These are phyloP conservation scores for Malacosoma neustria DNA, from an alignment of 2,888 invertebrate species.

Conservation along the genomic window DNA sequence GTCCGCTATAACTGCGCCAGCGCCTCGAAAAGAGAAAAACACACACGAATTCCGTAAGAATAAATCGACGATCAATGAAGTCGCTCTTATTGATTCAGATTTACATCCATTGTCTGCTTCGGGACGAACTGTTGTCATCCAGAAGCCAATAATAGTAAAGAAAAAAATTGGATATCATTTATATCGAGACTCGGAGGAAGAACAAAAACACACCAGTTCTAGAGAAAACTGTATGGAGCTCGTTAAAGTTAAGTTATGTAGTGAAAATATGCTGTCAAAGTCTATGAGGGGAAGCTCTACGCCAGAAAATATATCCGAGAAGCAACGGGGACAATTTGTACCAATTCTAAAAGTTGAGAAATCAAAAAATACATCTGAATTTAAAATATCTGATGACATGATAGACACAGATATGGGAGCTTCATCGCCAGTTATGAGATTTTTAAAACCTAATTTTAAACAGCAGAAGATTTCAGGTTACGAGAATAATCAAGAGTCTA, in stretches of 20 bases:
- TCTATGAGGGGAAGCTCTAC: conserved; percentile 21
- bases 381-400: neutral
- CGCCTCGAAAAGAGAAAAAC: conserved; percentile 14
- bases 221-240: conserved; percentile 43
- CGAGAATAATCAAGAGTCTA: neutral
- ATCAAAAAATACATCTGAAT: neutral
- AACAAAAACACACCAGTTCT: conserved; percentile 37
- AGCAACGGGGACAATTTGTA: conserved; percentile 15
- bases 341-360: neutral
- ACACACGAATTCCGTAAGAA: conserved; percentile 25
- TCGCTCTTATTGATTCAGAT: conserved; percentile 1
- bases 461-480: conserved; percentile 4
- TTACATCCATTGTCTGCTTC: conserved; percentile 7
- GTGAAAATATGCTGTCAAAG: conserved; percentile 24
- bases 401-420: neutral
- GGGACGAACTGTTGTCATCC: conserved; percentile 30
- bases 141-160: conserved; percentile 47
- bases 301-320: conserved; percentile 28
- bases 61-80: conserved; percentile 30
- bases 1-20: conserved; percentile 43
- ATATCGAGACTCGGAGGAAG: conserved; percentile 53
- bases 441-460: conserved; percentile 7
- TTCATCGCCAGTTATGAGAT: conserved; percentile 9
- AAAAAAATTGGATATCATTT: conserved; percentile 45
- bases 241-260: conserved; percentile 54